Evolutionary conservation across 2,888 invertebrate genomes (phyloP).

Genomic region (Myopa testacea): DNA sequence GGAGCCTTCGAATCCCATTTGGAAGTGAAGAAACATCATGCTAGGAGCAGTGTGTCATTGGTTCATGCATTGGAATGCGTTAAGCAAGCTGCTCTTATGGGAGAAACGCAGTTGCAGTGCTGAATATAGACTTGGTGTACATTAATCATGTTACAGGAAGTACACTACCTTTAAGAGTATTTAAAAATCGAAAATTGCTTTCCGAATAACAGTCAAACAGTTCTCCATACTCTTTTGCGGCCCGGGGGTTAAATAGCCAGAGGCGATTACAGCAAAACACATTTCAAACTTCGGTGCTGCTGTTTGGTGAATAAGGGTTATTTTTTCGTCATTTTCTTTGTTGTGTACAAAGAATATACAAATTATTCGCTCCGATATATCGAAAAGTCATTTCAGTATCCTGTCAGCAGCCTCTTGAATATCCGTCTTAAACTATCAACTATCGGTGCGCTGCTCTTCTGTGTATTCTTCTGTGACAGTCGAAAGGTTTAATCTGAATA

Average conservation of each 20-base stretch:
- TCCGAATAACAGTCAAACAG: background rate
- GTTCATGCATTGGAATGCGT: background rate
- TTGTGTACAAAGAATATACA: constrained; percentile 4
- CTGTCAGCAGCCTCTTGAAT: constrained; percentile 42
- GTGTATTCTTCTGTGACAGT: background rate
- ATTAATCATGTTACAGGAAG: constrained; percentile 48
- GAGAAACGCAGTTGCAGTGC: constrained; percentile 13
- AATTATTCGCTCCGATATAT: constrained; percentile 47
- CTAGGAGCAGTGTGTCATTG: constrained; percentile 20
- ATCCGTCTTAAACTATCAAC: background rate
- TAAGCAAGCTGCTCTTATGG: background rate
- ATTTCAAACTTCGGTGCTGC: constrained; percentile 20
- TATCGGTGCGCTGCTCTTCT: background rate
- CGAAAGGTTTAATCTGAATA: background rate
- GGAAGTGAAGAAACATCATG: constrained; percentile 4
- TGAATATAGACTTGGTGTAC: constrained; percentile 32
- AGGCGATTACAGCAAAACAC: constrained; percentile 34
- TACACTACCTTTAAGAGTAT: constrained; percentile 27
- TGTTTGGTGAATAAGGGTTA: constrained; percentile 25
- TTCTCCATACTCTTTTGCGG: background rate
- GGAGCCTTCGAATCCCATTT: background rate
- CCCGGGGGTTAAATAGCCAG: constrained; percentile 26
- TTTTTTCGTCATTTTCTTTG: constrained; percentile 9
- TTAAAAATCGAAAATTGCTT: constrained; percentile 5
- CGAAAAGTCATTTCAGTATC: constrained; percentile 59